These are phyloP conservation scores for Scophthalmus maximus DNA, from an alignment of 2,113 vertebrate genomes.

Conservation along the genomic window DNA sequence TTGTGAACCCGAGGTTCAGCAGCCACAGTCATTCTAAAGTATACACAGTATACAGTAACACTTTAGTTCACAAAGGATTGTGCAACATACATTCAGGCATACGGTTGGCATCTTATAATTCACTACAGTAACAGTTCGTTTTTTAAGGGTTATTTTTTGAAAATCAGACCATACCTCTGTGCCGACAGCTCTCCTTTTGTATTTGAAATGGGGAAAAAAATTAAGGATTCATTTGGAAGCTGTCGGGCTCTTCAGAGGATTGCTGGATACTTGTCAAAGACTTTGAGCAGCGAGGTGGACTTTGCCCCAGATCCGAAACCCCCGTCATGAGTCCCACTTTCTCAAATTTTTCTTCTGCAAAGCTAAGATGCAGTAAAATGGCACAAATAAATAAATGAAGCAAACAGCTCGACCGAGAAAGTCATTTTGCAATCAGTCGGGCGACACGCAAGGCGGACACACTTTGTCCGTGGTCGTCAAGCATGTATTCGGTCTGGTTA, in stretches of 20 bases:
- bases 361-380: constrained; percentile 25
- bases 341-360: background rate
- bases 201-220: too few relatives aligned
- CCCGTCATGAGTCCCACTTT: background rate
- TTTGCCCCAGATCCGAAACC: background rate
- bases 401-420: background rate
- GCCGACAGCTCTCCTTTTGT: too few relatives aligned
- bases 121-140: background rate
- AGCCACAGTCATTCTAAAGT: constrained; percentile 9
- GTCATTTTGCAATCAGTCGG: background rate
- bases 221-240: background rate
- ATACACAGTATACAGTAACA: constrained; percentile 52
- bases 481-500: background rate
- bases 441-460: background rate
- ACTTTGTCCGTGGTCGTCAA: too few relatives aligned
- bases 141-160: background rate
- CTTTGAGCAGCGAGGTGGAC: background rate
- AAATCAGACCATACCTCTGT: background rate
- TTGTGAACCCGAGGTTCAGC: background rate
- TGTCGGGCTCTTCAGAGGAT: background rate
- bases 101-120: constrained; percentile 29
- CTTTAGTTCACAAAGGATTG: background rate
- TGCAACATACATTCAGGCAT: constrained; percentile 42
- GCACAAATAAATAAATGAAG: constrained; percentile 33
- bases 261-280: background rate